Base-by-base conservation (phyloP, 2,797 vertebrate genomes). In the Luscinia luscinia region DNA sequence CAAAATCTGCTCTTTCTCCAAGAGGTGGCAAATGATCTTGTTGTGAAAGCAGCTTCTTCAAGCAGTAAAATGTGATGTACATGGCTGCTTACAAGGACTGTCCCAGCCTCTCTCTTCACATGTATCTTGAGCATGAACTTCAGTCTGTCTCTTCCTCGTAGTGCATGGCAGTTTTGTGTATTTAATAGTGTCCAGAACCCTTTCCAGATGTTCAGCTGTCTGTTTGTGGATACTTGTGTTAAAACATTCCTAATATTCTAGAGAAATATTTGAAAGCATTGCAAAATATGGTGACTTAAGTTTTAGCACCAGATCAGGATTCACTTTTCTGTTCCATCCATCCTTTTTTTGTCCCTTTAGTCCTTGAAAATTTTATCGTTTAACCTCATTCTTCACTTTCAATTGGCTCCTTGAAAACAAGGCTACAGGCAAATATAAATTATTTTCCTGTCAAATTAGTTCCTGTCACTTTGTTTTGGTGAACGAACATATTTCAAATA, bases 1-100 rank as follows among this genome's bases (percentile, higher is more conserved):
- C 75, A 67, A 93, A 94, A 86, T 88, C 62, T 84, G n/a, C 30
- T 83, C 10, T 88, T 93, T 87, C 30, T 61, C 20, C 23, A 72
- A 83, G 40, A 93, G 55, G 46, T 83, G 9, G 69, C 5, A 91
- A 68, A 92, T 55, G 7, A 78, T 87, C 20, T 34, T 70, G 9
- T 51, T 93, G 32, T 5, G 11, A 93, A 92, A 84, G 20, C 15
- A 78, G 43, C 69, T 92, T 61, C 54, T 91, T 66, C 54, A 78
- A 68, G n/a, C 22, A 84, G 27, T 32, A 52, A 89, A 76, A 73
- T 40, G 5, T 17, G 38, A 40, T 21, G 3, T 19, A 18, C 3
- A 0, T 27, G n/a, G 11, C 15, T 87, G 32, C 45, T 88, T 52
- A n/a, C 9, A 41, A 12, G 38, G 2, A 15, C 27, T 64, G 27